Conservation (phyloP, 1,140 invertebrate genomes). For the Drosophila kohkoa region DNA sequence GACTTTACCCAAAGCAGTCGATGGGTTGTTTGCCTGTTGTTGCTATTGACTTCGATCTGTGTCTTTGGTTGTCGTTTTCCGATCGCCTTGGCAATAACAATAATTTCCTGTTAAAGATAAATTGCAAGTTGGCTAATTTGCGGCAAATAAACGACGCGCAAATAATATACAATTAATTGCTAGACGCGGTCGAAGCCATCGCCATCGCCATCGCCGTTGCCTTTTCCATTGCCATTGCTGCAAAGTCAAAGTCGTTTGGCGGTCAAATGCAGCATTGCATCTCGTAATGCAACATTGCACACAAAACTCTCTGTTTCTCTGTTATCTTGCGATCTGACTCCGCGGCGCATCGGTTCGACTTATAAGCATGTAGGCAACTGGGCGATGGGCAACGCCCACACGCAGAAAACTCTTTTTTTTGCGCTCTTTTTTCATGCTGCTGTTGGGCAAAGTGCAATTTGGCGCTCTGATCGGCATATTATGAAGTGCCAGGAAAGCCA, state of each 20-base stretch:
- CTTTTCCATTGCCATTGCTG: slow-evolving; percentile 20
- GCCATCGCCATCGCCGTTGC: slow-evolving; percentile 11
- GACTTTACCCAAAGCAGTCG: background rate
- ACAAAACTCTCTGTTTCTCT: slow-evolving; percentile 27
- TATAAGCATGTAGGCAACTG: background rate
- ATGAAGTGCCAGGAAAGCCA: slow-evolving; percentile 81
- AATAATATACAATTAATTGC: slow-evolving; percentile 83
- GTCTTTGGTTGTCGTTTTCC: slow-evolving; percentile 33
- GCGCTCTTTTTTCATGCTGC: slow-evolving; percentile 27
- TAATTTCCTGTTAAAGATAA: slow-evolving; percentile 78
- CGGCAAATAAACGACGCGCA: slow-evolving; percentile 77
- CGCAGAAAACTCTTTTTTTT: slow-evolving; percentile 48
- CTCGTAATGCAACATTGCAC: slow-evolving; percentile 46
- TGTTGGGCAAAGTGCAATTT: slow-evolving; percentile 68
- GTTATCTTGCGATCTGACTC: slow-evolving; percentile 17
- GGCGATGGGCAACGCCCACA: slow-evolving; percentile 72
- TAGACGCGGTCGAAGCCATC: slow-evolving; percentile 48
- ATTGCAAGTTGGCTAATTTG: slow-evolving; percentile 81
- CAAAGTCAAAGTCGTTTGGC: slow-evolving; percentile 46
- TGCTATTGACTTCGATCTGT: slow-evolving; percentile 38
- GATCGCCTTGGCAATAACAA: slow-evolving; percentile 68
- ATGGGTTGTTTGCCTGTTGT: slow-evolving; percentile 8
- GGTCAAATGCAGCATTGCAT: slow-evolving; percentile 43
- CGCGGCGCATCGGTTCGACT: background rate
- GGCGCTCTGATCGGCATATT: slow-evolving; percentile 80